A percentile compares a stretch with the other conserved stretches of the same genome.
Evolutionary conservation across 1,140 invertebrate genomes (phyloP).

Genomic region (Bradysia coprophila): DNA sequence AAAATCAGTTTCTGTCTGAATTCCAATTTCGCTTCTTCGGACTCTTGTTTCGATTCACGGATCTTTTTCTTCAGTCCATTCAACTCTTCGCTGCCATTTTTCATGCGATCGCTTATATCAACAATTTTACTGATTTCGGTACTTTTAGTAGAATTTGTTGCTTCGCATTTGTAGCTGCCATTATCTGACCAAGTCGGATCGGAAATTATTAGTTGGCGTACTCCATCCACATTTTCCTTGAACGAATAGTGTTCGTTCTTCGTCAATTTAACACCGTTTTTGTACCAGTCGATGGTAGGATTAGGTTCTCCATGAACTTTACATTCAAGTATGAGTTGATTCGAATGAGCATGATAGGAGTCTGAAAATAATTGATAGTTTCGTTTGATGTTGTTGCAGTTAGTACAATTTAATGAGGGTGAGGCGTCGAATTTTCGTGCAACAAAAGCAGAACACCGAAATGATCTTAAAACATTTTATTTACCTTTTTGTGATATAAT

Average conservation of each 20-base stretch:
- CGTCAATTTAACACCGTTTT: conserved; percentile 41
- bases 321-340: conserved; percentile 17
- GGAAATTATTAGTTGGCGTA: conserved; percentile 14
- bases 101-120: background rate
- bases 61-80: no score
- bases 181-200: conserved; percentile 11
- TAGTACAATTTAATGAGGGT: no score
- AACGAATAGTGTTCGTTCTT: conserved; percentile 29
- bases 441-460: no score
- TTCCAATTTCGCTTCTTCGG: no score
- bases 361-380: conserved; percentile 11
- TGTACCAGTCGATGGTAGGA: conserved; percentile 53
- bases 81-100: no score
- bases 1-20: no score
- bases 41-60: no score
- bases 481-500: no score
- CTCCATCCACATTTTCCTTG: conserved; percentile 11
- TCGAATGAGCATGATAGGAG: conserved; percentile 17
- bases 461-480: no score
- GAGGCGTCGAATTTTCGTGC: no score
- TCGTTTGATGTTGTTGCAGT: no score
- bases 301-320: conserved; percentile 21
- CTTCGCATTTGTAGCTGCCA: conserved; percentile 19
- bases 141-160: conserved; percentile 9
- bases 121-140: background rate